A percentile compares a stretch with the other conserved stretches of the same genome.
Evolutionary conservation across 1,140 invertebrate species (phyloP).

Genomic region (Diachasmimorpha longicaudata): DNA sequence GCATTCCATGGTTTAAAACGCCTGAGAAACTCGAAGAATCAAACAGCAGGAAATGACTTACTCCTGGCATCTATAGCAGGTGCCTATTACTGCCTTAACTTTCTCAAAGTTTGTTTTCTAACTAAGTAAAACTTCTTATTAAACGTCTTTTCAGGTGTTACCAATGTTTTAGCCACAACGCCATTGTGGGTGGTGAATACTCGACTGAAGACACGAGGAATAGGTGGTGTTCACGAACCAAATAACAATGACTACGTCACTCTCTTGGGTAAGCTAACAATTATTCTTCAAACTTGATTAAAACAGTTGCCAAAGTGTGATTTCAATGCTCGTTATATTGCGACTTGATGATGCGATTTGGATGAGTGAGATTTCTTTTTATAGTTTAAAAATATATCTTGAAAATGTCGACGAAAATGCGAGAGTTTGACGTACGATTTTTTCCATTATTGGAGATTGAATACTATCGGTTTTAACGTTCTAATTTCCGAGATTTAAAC

Average conservation of each 20-base stretch:
- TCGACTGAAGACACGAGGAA: slow-evolving; percentile 77
- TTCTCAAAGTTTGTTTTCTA: background rate
- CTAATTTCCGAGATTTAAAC: background rate
- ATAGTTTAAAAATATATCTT: no score
- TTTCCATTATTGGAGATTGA: no score
- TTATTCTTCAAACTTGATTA: background rate
- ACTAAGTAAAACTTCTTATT: background rate
- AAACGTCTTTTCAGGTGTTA: slow-evolving; percentile 63
- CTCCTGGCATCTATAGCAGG: slow-evolving; percentile 80
- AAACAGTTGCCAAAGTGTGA: background rate
- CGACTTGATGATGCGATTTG: no score
- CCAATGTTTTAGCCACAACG: slow-evolving; percentile 85
- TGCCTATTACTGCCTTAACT: slow-evolving; percentile 34
- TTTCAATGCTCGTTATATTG: background rate
- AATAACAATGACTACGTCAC: slow-evolving; percentile 60
- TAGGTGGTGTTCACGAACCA: slow-evolving; percentile 36
- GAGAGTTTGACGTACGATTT: no score
- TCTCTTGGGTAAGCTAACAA: slow-evolving; percentile 59
- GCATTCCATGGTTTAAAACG: slow-evolving; percentile 84
- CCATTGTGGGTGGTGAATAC: slow-evolving; percentile 93
- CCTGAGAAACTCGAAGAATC: slow-evolving; percentile 57
- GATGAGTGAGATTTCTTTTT: no score
- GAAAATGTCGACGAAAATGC: no score
- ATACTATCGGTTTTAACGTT: no score
- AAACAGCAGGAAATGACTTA: slow-evolving; percentile 77